Percentiles rank a stretch among this genome's conserved stretches.
These are phyloP conservation scores for Physella acuta DNA, from an alignment of 1,140 invertebrate genomes.

Conservation along the genomic window DNA sequence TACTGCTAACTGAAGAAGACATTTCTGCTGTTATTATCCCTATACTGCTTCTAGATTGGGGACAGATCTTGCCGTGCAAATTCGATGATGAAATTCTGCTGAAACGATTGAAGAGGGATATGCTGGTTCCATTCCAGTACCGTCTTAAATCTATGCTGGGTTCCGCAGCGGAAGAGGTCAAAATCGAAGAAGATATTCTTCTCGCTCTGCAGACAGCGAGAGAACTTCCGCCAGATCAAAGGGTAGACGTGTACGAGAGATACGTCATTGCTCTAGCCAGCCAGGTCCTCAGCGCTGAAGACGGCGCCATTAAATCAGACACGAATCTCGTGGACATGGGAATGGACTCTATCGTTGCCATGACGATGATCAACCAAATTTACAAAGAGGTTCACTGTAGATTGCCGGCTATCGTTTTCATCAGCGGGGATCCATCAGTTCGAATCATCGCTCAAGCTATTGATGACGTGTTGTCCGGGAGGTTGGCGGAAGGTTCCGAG, in stretches of 20 bases:
- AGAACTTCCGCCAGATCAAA: constrained; percentile 11
- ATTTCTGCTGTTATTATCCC: constrained; percentile 27
- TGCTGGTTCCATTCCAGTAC: constrained; percentile 16
- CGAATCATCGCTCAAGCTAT: constrained; percentile 22
- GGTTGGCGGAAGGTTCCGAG: constrained; percentile 20
- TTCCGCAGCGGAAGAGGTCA: not conserved
- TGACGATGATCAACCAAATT: constrained; percentile 33
- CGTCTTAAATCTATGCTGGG: constrained; percentile 20
- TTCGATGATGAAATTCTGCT: constrained; percentile 30
- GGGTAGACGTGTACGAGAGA: constrained; percentile 18
- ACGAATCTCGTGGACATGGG: constrained; percentile 31
- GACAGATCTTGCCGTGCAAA: constrained; percentile 29
- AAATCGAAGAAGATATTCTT: constrained; percentile 21
- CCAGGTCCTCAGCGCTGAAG: constrained; percentile 27
- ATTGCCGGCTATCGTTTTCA: constrained; percentile 26
- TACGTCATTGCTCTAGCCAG: constrained; percentile 22
- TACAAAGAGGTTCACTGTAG: constrained; percentile 22
- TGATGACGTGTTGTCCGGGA: constrained; percentile 18
- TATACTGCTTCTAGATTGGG: constrained; percentile 24
- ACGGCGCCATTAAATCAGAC: constrained; percentile 17
- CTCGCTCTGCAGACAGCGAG: constrained; percentile 18
- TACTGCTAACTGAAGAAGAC: constrained; percentile 25
- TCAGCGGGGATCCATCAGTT: constrained; percentile 20
- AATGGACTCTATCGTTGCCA: constrained; percentile 33
- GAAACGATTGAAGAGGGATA: constrained; percentile 17